Evolutionary conservation across 2,797 vertebrate species (phyloP), one percentile per base, ranked within the genome.

Genomic region (Rousettus madagascariensis): DNA sequence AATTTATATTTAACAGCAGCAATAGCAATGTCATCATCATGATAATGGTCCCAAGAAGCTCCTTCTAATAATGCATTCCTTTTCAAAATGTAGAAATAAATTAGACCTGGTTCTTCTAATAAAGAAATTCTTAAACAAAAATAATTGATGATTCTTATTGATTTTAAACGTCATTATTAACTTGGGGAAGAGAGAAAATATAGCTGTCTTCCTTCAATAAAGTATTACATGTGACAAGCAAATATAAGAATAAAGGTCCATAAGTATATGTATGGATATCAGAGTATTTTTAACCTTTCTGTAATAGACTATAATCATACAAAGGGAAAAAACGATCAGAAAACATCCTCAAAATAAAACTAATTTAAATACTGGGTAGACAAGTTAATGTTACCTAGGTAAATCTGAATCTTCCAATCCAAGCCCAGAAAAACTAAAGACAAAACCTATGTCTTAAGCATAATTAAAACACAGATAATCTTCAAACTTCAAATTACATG

Each of bases 121-220:
- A 55, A 10, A 24, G 33, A 85, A 82, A 75, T 74, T 53, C 74
- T 91, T 33, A 75, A 95, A 94, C 87, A 77, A 86, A 91, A 82
- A 28, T 82, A 8, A 90, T 55, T 72, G 84, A 20, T n/a, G 24
- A 49, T 90, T 78, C 20, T 65, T 86, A 53, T 13, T 90, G 51
- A 96, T 66, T 93, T 79, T 80, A 95, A 95, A 57, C 92, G 13
- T 86, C 55, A 82, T 75, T 84, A 61, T 86, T 85, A 91, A 79
- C 65, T 92, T 33, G 12, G 28, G 46, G 19, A 20, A 12, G 36
- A 30, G 24, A 87, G 41, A 9, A 86, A 93, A 80, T 28, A 33
- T 13, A 93, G 24, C 28, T 94, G 7, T 61, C 72, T 90, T 82
- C 33, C 38, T 91, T 94, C 49, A 86, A 84, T 89, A 59, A 93